phyloP scores from a whole-genome alignment of 1,140 invertebrate species.

The Apis dorsata region DNA sequence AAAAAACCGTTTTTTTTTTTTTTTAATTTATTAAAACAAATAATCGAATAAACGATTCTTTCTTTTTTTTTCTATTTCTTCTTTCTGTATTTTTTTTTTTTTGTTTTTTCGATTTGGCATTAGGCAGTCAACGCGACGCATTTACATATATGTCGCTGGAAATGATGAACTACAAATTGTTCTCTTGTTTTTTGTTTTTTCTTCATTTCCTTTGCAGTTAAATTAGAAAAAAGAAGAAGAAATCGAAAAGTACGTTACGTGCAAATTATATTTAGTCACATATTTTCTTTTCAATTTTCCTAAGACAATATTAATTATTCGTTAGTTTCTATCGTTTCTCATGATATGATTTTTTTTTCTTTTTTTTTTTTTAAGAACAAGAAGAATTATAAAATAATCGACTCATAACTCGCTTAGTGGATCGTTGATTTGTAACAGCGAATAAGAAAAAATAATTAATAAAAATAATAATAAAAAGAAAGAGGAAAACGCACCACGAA shows the following conservation, averaged over 20 bases:
- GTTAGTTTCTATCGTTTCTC: conserved; percentile 29
- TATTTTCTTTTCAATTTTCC: not conserved
- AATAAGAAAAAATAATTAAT: not conserved
- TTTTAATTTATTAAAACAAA: not conserved
- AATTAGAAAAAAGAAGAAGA: conserved; percentile 22
- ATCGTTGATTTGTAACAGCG: not conserved
- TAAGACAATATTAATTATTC: conserved; percentile 12
- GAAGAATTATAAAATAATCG: not conserved
- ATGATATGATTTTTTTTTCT: conserved; percentile 37
- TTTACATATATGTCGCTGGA: conserved; percentile 47
- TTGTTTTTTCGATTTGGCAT: conserved; percentile 74
- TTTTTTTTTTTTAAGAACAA: not conserved
- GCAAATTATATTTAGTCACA: conserved; percentile 1
- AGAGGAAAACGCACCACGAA: not conserved
- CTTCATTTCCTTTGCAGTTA: not conserved
- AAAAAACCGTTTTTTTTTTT: conserved; percentile 21
- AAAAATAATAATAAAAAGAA: not conserved
- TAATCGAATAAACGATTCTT: not conserved
- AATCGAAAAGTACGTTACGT: conserved; percentile 11
- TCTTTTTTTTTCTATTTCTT: not conserved
- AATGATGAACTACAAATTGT: conserved; percentile 44
- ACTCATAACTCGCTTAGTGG: too few relatives aligned
- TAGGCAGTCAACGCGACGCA: conserved; percentile 73
- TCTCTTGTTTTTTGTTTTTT: not conserved
- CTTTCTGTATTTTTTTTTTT: not conserved